Evolutionary conservation across 1,140 invertebrate species (phyloP), one percentile per base, ranked within the genome.

Genomic region (Forficula auricularia): DNA sequence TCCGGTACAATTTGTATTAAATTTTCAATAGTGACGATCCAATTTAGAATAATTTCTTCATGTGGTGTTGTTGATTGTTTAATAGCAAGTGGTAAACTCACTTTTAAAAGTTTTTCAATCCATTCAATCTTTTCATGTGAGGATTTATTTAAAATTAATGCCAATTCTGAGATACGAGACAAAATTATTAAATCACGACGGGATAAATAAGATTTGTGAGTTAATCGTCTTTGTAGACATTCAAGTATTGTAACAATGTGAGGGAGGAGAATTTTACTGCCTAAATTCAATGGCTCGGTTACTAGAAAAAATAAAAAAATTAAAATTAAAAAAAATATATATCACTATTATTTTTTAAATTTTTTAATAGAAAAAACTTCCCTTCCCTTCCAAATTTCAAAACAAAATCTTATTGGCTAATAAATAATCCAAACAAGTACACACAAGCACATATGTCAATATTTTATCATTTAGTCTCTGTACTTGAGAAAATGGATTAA

Each of bases 171-270:
- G 7, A 85, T 67, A 44, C 80, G 68, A 0, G 82, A 82, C 1
- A 94, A 61, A 46, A 94, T 84, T 7, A 74, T 67, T 1, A 91
- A 58, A 52, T 91, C 84, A 19, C 71, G 70, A 53, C 68, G 71
- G 43, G 71, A 27, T 27, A 27, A 10, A 4, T 4, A 27, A 27
- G 22, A 27, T 27, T 27, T 27, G 4, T 27, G 4, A 4, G 22
- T 27, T 4, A 27, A 6, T 10, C 22, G 22, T 27, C 10, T 27
- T 54, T 81, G 72, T 49, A 91, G 70, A 37, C 77, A 75, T 42
- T 72, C 61, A 6, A 92, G 59, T 43, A 94, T 74, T 19, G 63
- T 58, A 4, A 73, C 63, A 8, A 88, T 70, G 53, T 87, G 74
- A 1, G 83, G 81, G 9, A 78, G 50, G 2, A 90, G 53, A 41